Percentiles rank a stretch among this genome's conserved stretches.
Evolutionary conservation across 2,888 invertebrate genomes (phyloP).

Genomic region (Buathra laborator): DNA sequence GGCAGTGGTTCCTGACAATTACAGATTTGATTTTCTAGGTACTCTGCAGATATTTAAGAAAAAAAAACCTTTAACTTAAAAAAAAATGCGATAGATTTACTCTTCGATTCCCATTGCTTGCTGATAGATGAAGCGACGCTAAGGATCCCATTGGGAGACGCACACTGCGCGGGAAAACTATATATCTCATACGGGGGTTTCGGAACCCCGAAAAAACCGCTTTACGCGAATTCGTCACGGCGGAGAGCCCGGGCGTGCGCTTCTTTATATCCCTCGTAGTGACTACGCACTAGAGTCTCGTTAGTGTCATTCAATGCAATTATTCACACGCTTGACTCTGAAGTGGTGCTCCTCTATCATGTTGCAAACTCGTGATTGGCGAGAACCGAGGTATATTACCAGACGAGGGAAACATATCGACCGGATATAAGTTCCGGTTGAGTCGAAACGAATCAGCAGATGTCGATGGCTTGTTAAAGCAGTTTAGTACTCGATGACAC

Average conservation of each 20-base stretch:
- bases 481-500: slow-evolving; percentile 73
- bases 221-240: slow-evolving; percentile 52
- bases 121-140: slow-evolving; percentile 46
- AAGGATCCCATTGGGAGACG: neutral
- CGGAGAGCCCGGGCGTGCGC: slow-evolving; percentile 37
- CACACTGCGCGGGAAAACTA: neutral
- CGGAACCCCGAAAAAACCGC: neutral
- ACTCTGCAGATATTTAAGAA: neutral
- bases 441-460: slow-evolving; percentile 82
- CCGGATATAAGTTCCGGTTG: slow-evolving; percentile 69
- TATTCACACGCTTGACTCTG: slow-evolving; percentile 81
- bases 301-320: slow-evolving; percentile 83
- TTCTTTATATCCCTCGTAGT: slow-evolving; percentile 70
- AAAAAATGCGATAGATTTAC: slow-evolving; percentile 2
- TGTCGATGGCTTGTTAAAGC: slow-evolving; percentile 82
- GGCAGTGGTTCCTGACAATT: neutral
- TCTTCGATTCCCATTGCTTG: slow-evolving; percentile 31
- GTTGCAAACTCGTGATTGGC: slow-evolving; percentile 23
- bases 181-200: slow-evolving; percentile 19
- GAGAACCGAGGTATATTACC: neutral
- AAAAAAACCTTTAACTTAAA: neutral
- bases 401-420: slow-evolving; percentile 69
- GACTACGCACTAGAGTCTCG: slow-evolving; percentile 80
- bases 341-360: slow-evolving; percentile 67
- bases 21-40: neutral